Percentiles rank a stretch among this genome's conserved stretches.
phyloP scores from a whole-genome alignment of 2,797 vertebrate species.

The Neopelma chrysocephalum region DNA sequence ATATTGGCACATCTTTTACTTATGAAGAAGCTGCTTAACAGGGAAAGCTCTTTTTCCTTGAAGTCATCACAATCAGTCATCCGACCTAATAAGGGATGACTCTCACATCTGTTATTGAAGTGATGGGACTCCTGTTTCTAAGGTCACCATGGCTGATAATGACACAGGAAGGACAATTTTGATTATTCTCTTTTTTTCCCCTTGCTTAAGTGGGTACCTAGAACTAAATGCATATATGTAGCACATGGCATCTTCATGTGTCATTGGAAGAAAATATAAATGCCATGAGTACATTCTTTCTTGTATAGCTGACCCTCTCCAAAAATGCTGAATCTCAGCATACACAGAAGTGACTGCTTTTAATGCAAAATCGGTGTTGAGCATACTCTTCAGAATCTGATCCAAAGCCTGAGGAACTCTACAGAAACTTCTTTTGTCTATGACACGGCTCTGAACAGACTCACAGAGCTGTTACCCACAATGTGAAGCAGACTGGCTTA shows the following conservation, averaged over 20 bases:
- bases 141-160: not conserved
- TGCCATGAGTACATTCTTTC: not conserved
- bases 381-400: not conserved
- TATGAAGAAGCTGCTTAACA: not conserved
- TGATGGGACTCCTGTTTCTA: not conserved
- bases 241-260: not conserved
- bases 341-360: not conserved
- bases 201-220: not conserved
- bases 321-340: not conserved
- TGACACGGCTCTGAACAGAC: not conserved
- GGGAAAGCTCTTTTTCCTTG: not conserved
- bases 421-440: not conserved
- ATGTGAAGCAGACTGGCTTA: not conserved
- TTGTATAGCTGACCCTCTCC: not conserved
- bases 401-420: not conserved
- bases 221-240: not conserved
- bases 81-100: not conserved
- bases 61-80: not conserved
- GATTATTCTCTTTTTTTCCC: not conserved
- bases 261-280: not conserved
- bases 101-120: not conserved
- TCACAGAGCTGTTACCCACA: not conserved
- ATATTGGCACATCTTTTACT: not conserved
- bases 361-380: not conserved
- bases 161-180: not conserved